A percentile compares a stretch with the other conserved stretches of the same genome.
Conservation (phyloP, 2,113 vertebrate species). For the Hypanus sabinus region DNA sequence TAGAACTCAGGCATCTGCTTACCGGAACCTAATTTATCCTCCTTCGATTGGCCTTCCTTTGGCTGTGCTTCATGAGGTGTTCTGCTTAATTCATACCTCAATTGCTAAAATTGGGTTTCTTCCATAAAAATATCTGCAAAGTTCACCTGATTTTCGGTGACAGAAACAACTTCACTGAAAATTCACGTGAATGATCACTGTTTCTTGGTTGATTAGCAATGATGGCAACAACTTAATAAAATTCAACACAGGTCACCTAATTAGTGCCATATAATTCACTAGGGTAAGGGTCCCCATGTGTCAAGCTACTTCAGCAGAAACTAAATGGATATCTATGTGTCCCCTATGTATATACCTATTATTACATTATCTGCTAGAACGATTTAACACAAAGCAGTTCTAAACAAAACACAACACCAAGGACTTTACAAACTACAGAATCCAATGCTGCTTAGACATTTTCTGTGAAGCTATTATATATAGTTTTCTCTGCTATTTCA, state of each 20-base stretch:
- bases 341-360: slow-evolving; percentile 16
- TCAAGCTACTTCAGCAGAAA: slow-evolving; percentile 35
- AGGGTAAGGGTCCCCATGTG: slow-evolving; percentile 32
- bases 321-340: slow-evolving; percentile 16
- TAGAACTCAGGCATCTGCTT: neutral
- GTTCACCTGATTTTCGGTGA: slow-evolving; percentile 11
- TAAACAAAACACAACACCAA: slow-evolving; percentile 19
- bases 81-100: neutral
- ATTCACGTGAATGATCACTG: neutral
- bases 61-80: neutral
- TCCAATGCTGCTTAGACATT: neutral
- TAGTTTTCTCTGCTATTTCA: slow-evolving; percentile 4
- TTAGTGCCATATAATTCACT: slow-evolving; percentile 24
- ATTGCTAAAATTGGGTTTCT: neutral
- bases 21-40: neutral
- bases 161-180: neutral
- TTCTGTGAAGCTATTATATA: neutral
- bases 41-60: neutral
- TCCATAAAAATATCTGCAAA: neutral
- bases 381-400: neutral
- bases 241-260: slow-evolving; percentile 28
- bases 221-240: neutral
- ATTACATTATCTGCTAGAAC: slow-evolving; percentile 36
- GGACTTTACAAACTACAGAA: neutral
- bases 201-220: slow-evolving; percentile 5